phyloP scores from a whole-genome alignment of 2,797 vertebrate genomes.

The Megaceryle alcyon region DNA sequence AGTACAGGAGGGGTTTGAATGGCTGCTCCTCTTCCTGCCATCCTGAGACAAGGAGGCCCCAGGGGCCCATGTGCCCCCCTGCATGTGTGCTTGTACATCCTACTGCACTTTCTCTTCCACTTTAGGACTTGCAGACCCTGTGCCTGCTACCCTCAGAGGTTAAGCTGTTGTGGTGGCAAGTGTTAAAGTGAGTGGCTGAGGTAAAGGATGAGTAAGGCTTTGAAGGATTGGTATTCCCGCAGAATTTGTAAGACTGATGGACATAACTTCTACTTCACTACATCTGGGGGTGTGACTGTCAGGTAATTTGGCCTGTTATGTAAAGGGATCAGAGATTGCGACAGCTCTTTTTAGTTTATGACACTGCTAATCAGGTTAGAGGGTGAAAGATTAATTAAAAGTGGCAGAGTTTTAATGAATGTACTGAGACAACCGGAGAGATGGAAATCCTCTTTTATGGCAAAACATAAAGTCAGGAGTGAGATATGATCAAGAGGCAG shows the following conservation, averaged over 20 bases:
- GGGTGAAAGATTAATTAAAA: neutral
- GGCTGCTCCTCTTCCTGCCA: neutral
- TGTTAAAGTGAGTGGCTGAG: neutral
- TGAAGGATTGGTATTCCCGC: neutral
- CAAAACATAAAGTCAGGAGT: neutral
- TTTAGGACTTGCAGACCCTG: rapidly evolving
- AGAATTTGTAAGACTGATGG: neutral
- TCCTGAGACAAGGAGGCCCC: neutral
- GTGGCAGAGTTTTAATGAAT: neutral
- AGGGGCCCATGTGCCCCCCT: rapidly evolving
- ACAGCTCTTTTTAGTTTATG: neutral
- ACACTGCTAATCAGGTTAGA: neutral
- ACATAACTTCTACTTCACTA: rapidly evolving
- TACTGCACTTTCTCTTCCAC: neutral
- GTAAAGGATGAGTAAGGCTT: neutral
- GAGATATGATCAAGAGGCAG: neutral
- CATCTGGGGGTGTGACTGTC: neutral
- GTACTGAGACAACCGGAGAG: neutral
- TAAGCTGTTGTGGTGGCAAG: too few species aligned
- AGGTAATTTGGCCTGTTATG: neutral
- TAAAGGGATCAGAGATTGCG: neutral
- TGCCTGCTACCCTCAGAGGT: neutral
- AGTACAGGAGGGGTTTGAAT: neutral
- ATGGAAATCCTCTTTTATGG: neutral
- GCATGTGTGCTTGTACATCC: rapidly evolving